Base-by-base conservation (phyloP, 2,797 vertebrate species). In the Dendrocincla fuliginosa region DNA sequence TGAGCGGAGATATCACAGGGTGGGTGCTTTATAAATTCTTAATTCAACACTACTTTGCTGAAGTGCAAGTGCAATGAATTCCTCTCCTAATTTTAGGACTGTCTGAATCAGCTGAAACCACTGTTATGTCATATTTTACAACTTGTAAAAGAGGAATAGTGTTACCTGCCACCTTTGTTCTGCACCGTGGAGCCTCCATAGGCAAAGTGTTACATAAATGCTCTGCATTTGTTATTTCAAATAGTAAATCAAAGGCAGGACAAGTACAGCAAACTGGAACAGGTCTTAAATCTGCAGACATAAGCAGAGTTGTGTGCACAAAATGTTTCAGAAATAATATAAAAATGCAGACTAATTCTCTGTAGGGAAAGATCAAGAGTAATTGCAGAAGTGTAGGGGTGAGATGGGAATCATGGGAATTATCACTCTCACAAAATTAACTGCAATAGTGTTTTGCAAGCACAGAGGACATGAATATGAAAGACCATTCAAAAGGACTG, bases 211-310 rank as follows among this genome's bases (percentile, higher is more conserved):
- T 88, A 78, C 28, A 70, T 92, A 95, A 90, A 94, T 85, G 71
- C 35, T 93, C 77, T 5, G 24, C 74, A 64, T 90, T 76, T 94
- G 63, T 95, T 92, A 69, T 84, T 88, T 91, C 94, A 94, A 87
- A 89, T 50, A 79, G 61, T 96, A 94, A 97, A 95, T 89, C 89
- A 96, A 84, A 63, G 46, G 35, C 25, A 88, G 44, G 55, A 88
- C 56, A 93, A 86, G 52, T 33, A 70, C 11, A 76, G 67, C 74
- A 84, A 86, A 73, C 33, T 11, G 4, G 42, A 96, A 86, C 65
- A 96, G 33, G 69, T 91, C 84, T 95, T 96, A 95, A 96, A 96
- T 95, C 83, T 93, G 70, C 67, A 94, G 73, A 65, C 37, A 50
- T 67, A 78, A 95, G 91, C 80, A 82, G 41, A 90, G 59, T 13